A percentile compares a stretch with the other conserved stretches of the same genome.
Conservation (phyloP, 2,113 vertebrate species). For the Platycercus adscitus region DNA sequence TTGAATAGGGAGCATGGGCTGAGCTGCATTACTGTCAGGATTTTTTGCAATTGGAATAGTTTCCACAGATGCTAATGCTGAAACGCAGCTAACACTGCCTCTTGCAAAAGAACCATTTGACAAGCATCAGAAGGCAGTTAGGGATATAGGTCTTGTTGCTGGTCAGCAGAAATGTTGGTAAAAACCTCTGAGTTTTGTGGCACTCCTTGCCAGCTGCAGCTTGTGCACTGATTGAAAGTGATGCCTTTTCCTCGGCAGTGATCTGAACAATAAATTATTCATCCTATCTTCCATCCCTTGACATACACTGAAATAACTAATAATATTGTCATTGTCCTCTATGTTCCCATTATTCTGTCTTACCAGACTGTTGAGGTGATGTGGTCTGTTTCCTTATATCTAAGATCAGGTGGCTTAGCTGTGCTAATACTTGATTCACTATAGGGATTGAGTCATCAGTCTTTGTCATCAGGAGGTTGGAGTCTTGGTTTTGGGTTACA, state of each 20-base stretch:
- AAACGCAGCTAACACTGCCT: background rate
- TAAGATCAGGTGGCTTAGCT: background rate
- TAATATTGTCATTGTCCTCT: slow-evolving; percentile 7
- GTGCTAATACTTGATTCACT: background rate
- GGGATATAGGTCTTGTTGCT: background rate
- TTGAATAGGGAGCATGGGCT: background rate
- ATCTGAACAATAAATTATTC: background rate
- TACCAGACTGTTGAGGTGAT: background rate
- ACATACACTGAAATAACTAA: slow-evolving; percentile 28
- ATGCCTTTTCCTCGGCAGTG: background rate
- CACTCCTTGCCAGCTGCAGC: background rate
- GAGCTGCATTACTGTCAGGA: background rate
- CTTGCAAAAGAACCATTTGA: background rate
- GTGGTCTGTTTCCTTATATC: background rate
- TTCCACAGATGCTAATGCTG: background rate
- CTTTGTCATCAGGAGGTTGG: background rate
- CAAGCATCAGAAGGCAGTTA: background rate
- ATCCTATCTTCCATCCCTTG: background rate
- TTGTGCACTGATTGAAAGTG: background rate
- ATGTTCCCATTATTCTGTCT: background rate
- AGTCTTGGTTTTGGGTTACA: background rate
- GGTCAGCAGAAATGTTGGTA: background rate
- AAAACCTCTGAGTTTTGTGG: background rate
- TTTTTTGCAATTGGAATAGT: background rate
- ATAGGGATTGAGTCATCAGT: background rate